A percentile compares a stretch with the other conserved stretches of the same genome.
Conservation (phyloP, 2,888 invertebrate species). For the Xanthostigma xanthostigma region DNA sequence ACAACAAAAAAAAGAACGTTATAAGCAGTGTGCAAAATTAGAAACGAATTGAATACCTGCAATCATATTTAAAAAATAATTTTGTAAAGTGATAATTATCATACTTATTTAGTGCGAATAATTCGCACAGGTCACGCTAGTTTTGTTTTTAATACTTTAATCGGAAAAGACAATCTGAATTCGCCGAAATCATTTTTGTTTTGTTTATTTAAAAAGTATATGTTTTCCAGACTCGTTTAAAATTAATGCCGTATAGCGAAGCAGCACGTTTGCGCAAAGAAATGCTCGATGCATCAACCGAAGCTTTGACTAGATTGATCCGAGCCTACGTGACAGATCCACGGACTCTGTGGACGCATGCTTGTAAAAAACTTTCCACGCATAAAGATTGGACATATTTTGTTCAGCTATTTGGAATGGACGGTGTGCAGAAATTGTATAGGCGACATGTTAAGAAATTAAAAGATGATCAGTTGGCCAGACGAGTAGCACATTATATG, state of each 20-base stretch:
- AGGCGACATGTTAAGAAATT: conserved; percentile 64
- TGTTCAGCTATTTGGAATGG: conserved; percentile 74
- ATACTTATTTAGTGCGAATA: too few relatives aligned
- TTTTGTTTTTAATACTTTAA: too few relatives aligned
- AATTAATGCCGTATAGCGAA: conserved; percentile 62
- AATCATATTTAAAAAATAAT: too few relatives aligned
- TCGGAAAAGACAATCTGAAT: too few relatives aligned
- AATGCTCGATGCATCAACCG: conserved; percentile 75
- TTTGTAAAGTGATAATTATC: too few relatives aligned
- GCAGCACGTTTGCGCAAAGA: conserved; percentile 77
- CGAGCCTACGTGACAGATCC: conserved; percentile 68
- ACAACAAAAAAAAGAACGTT: too few relatives aligned
- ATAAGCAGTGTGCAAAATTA: too few relatives aligned
- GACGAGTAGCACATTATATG: conserved; percentile 61
- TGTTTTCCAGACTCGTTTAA: conserved; percentile 30
- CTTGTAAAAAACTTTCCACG: conserved; percentile 69
- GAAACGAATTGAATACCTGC: too few relatives aligned
- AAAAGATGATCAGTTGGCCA: conserved; percentile 65
- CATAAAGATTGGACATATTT: conserved; percentile 82
- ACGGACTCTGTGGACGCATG: conserved; percentile 76
- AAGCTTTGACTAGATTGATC: conserved; percentile 78
- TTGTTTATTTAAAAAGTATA: conserved; percentile 27
- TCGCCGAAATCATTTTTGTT: too few relatives aligned
- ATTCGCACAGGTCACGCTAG: too few relatives aligned
- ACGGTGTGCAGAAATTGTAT: conserved; percentile 53